Evolutionary conservation across 2,113 vertebrate genomes (phyloP).

Genomic region (Oriolus oriolus): DNA sequence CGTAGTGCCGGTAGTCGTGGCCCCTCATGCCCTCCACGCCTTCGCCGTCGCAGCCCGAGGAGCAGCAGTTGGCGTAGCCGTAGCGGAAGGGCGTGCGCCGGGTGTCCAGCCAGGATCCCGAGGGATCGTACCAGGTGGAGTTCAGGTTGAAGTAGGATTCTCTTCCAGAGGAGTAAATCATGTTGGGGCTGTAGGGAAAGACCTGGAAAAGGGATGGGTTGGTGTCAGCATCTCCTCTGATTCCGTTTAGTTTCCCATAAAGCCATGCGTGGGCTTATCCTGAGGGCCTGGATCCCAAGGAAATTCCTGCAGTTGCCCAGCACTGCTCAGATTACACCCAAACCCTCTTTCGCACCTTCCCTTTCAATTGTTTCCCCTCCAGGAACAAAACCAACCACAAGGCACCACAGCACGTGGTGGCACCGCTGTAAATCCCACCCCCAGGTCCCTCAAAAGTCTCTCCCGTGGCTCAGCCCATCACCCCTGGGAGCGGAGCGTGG

Average conservation of each 20-base stretch:
- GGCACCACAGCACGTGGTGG: rapidly evolving
- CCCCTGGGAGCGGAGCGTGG: background rate
- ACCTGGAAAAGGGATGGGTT: background rate
- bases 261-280: rapidly evolving
- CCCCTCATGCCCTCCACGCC: background rate
- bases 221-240: background rate
- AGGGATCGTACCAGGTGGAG: slow-evolving; percentile 51
- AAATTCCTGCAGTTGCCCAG: background rate
- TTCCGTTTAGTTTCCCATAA: rapidly evolving
- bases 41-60: background rate
- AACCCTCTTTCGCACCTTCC: background rate
- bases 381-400: background rate
- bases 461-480: background rate
- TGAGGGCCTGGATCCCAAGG: background rate
- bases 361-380: rapidly evolving
- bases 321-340: rapidly evolving
- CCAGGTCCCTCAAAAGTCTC: rapidly evolving
- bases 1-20: slow-evolving; percentile 16
- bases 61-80: background rate
- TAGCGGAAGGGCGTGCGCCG: slow-evolving; percentile 36
- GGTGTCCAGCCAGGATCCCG: slow-evolving; percentile 45
- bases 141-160: slow-evolving; percentile 60
- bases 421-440: background rate
- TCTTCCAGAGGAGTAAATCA: slow-evolving; percentile 52
- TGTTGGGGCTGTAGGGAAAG: background rate